A percentile compares a stretch with the other conserved stretches of the same genome.
These are phyloP conservation scores for Lepidocolaptes lacrymiger DNA, from an alignment of 2,797 vertebrate genomes.

Conservation along the genomic window DNA sequence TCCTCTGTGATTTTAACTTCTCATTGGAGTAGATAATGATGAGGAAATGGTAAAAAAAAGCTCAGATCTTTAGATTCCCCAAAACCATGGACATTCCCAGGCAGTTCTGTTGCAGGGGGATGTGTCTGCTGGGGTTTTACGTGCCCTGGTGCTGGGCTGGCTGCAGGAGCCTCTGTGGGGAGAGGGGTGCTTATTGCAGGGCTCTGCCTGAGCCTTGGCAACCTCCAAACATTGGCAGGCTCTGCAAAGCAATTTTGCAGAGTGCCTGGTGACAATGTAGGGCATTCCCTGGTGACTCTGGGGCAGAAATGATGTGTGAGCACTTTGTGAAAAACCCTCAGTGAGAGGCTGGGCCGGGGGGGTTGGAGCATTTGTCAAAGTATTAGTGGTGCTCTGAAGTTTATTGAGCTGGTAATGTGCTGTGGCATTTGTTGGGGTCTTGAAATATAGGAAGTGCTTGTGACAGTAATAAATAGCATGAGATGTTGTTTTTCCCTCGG, in stretches of 20 bases:
- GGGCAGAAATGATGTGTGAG: accelerated
- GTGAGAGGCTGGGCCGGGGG: neutral
- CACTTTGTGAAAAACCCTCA: neutral
- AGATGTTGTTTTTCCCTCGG: neutral
- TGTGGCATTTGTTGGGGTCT: neutral
- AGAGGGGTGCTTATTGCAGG: neutral
- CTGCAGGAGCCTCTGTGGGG: neutral
- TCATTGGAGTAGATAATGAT: neutral
- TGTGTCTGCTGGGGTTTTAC: neutral
- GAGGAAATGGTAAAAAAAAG: neutral
- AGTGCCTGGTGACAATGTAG: neutral
- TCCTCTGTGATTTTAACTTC: neutral
- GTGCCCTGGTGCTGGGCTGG: neutral
- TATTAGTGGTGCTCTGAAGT: neutral
- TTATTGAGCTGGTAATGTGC: neutral
- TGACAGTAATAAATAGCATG: accelerated
- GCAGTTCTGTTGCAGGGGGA: neutral
- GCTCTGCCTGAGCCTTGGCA: neutral
- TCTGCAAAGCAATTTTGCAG: neutral
- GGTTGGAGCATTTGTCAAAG: neutral
- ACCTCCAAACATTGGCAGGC: neutral
- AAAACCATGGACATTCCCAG: neutral
- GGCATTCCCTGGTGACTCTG: neutral
- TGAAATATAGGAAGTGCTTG: neutral
- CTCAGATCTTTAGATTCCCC: neutral